Base-by-base conservation (phyloP, 2,113 vertebrate species). In the Leptosomus discolor region DNA sequence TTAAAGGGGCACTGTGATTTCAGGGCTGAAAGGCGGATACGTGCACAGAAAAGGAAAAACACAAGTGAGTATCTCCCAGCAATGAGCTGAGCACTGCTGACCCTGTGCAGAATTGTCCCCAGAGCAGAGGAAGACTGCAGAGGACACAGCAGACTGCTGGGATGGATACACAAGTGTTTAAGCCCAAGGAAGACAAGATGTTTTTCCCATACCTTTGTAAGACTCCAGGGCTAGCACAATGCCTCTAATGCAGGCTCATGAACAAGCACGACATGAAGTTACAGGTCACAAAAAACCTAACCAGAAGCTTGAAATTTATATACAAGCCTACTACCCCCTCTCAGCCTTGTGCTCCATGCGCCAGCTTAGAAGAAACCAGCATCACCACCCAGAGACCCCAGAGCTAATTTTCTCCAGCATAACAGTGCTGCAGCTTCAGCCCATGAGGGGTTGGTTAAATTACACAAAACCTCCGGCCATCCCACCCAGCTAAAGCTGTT, bases 291-390 rank as follows among this genome's bases (percentile, higher is more conserved):
- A 20, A n/a, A 41, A 58, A 4, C 15, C 12, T 10, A 27, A 46
- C 2, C 34, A 64, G 46, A 36, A 32, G 30, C 5, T 11, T 8
- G 5, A 17, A 11, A 32, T 4, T 5, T 11, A 18, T 9, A 5
- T 17, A 24, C 0, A 15, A 41, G 0, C 36, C 30, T 18, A 9
- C 1, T 10, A 3, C 8, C 10, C 23, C 17, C 12, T 56, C n/a
- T 67, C 43, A 74, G 61, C 36, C 37, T n/a, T 4, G 1, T 24
- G 24, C 18, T 14, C 32, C 39, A 1, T 2, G 3, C 50, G 23
- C 5, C 26, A 30, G 29, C 27, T 91, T 34, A 43, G 20, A 39
- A 27, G 54, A 34, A 37, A 27, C 18, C 69, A 34, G 17, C 4
- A 20, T 4, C 51, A 61, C 23, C 41, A 32, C 15, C 4, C 64